Evolutionary conservation across 2,113 vertebrate species (phyloP).

Genomic region (Daboia siamensis): DNA sequence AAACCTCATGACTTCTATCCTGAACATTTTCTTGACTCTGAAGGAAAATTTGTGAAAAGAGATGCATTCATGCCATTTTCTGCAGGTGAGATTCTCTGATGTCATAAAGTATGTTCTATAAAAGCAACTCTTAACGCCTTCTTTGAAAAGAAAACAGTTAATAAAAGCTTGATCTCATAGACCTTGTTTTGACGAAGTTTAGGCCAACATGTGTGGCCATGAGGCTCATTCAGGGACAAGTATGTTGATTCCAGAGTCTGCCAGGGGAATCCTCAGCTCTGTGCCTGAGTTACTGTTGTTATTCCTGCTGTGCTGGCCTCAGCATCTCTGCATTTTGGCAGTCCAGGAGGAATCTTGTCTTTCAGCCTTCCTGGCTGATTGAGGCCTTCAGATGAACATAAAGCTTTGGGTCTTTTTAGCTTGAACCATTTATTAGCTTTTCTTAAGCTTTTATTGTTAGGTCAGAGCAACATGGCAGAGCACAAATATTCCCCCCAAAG

Average conservation of each 20-base stretch:
- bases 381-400: background rate
- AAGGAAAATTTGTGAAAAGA: background rate
- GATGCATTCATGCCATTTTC: background rate
- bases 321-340: background rate
- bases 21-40: background rate
- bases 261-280: background rate
- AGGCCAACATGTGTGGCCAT: too few relatives aligned
- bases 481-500: background rate
- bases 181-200: too few relatives aligned
- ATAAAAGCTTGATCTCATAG: too few relatives aligned
- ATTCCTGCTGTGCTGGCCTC: background rate
- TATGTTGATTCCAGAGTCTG: background rate
- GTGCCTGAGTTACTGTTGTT: background rate
- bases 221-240: background rate
- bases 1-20: background rate
- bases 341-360: background rate
- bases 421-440: background rate
- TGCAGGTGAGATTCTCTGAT: background rate
- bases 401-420: background rate
- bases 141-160: too few relatives aligned
- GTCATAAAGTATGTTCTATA: background rate
- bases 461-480: background rate
- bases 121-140: too few relatives aligned
- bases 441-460: background rate
- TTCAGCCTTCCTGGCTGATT: background rate